Base-by-base conservation (phyloP, 2,888 invertebrate species). In the Chloromyia formosa region DNA sequence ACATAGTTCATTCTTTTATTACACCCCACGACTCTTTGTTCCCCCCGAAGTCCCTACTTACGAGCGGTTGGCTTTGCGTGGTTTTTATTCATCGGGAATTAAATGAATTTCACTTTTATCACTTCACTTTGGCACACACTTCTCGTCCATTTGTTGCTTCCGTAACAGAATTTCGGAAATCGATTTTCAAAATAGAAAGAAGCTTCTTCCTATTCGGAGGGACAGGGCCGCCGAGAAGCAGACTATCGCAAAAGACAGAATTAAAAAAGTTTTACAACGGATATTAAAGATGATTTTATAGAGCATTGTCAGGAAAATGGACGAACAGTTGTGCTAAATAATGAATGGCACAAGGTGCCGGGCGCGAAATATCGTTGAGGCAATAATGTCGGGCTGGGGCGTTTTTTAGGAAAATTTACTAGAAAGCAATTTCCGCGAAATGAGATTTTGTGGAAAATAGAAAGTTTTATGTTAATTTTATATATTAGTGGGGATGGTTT, bases 1-100 rank as follows among this genome's bases (percentile, higher is more conserved):
- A 78, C 78, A 62, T 16, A 10, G n/a, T 62, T 40, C 20, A 66
- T 14, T 66, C 69, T 54, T 54, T 69, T 53, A n/a, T 54, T 69
- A 14, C 45, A 9, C 35, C 45, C 22, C 27, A 35, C 2, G 3
- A 40, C 66, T 58, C 16, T 7, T 12, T 49, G 27, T 49, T 49
- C 16, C 10, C 16, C 16, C 3, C 49, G 10, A 49, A 49, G 14
- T 5, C 49, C 49, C 12, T 35, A 35, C 27, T 35, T 35, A 35
- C 27, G 16, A 49, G 10, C 16, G 4, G 49, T 7, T 49, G 49
- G 14, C 49, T 49, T 12, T 62, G 9, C 16, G 2, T 35, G 7
- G n/a, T 16, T 40, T 40, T 62, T 14, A 40, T 62, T 40, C 40
- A 14, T 27, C 16, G 12, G 16, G 16, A 62, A 62, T 40, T 14